Base-by-base conservation (phyloP, 1,140 invertebrate genomes). In the Bombus turneri region DNA sequence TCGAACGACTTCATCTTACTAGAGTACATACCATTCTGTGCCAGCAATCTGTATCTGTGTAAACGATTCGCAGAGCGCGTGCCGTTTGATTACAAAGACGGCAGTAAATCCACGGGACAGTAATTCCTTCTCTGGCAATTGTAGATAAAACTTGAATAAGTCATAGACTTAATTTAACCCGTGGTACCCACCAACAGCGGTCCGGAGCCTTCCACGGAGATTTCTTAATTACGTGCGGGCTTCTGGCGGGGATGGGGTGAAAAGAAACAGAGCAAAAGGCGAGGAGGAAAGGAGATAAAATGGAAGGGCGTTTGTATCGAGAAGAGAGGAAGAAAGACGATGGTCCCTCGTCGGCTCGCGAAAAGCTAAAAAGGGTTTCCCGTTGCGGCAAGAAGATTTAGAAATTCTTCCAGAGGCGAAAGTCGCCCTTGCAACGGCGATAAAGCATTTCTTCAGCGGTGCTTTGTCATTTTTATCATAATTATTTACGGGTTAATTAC, bases 131-230 rank as follows among this genome's bases (percentile, higher is more conserved):
- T 91, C 93, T 94, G 94, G 94, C 94, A 95, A 94, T 95, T 93
- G 93, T 92, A 95, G 94, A 95, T 95, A 95, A 95, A 95, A 95
- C 91, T 93, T 91, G 92, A 95, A 95, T 95, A 95, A 95, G 94
- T 95, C 94, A 95, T 94, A 93, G 94, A 93, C 92, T 95, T 95
- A 94, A 95, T 94, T 94, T 94, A 94, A 91, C 91, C 86, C 91
- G 88, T 88, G 85, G 87, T 84, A 89, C 71, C 89, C 87, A 92
- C 87, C 86, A 88, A 91, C 89, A 86, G 82, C 81, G 90, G 89
- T 85, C 76, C 85, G 41, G 79, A 92, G 88, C 85, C 90, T 88
- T 93, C 91, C 90, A 91, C 89, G 88, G 92, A 94, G 94, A 94
- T 94, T 95, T 94, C 94, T 95, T 95, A 95, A 95, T 95, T 95